phyloP scores from a whole-genome alignment of 2,113 vertebrate genomes.

The Hiodon alosoides region DNA sequence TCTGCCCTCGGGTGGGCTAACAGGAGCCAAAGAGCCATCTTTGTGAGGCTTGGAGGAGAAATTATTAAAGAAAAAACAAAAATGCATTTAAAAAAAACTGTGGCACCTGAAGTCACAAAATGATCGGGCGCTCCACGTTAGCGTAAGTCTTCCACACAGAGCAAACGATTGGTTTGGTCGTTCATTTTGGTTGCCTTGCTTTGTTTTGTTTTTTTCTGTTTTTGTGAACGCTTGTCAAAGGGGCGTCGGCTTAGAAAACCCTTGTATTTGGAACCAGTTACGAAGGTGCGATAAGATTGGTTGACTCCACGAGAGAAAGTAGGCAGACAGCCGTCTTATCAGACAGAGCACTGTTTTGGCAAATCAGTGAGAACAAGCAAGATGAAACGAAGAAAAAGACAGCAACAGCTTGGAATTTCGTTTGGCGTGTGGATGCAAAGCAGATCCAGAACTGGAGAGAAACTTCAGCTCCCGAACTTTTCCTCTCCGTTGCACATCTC shows the following conservation, averaged over 20 bases:
- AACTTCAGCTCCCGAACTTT: constrained; percentile 56
- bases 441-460: constrained; percentile 58
- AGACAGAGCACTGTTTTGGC: constrained; percentile 51
- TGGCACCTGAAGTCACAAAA: constrained; percentile 77
- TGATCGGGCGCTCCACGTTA: constrained; percentile 70
- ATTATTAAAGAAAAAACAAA: constrained; percentile 66
- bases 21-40: constrained; percentile 74
- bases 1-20: constrained; percentile 75
- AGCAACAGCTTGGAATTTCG: constrained; percentile 59
- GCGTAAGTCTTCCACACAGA: constrained; percentile 73
- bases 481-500: constrained; percentile 53
- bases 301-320: constrained; percentile 48
- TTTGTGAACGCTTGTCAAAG: constrained; percentile 61
- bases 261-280: constrained; percentile 52
- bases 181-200: constrained; percentile 77
- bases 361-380: constrained; percentile 53
- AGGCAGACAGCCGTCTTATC: constrained; percentile 50
- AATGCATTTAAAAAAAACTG: constrained; percentile 57
- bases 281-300: constrained; percentile 49
- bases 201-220: constrained; percentile 50
- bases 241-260: constrained; percentile 62
- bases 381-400: constrained; percentile 56
- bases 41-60: constrained; percentile 72
- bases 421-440: constrained; percentile 46
- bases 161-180: constrained; percentile 66